Conservation (phyloP, 2,888 invertebrate genomes). For the Drosophila percnosoma region DNA sequence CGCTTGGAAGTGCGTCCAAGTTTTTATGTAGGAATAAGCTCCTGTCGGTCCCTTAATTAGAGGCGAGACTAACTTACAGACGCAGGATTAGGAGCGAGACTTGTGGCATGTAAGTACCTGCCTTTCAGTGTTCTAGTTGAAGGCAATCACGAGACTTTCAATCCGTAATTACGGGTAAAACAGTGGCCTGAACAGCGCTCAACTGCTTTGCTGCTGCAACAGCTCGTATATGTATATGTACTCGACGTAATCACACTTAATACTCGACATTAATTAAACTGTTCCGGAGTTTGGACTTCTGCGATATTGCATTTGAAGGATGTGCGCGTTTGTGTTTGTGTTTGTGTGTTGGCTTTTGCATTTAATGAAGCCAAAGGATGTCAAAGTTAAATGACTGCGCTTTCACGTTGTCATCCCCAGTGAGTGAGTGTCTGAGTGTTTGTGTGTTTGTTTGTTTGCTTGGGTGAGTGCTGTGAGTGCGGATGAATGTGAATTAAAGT, state of each 20-base stretch:
- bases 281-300: conserved; percentile 22
- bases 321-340: neutral
- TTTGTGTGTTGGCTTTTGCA: conserved; percentile 14
- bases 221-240: conserved; percentile 3
- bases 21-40: neutral
- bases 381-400: conserved; percentile 47
- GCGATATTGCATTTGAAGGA: conserved; percentile 14
- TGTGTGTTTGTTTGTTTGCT: neutral
- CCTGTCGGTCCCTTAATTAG: conserved; percentile 9
- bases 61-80: conserved; percentile 3
- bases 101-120: neutral
- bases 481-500: conserved; percentile 1
- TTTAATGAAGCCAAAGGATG: conserved; percentile 49
- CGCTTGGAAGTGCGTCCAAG: neutral
- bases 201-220: neutral
- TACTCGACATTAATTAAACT: conserved; percentile 60
- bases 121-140: conserved; percentile 6
- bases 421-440: neutral
- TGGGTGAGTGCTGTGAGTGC: neutral
- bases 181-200: conserved; percentile 25
- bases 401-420: conserved; percentile 7
- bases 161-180: conserved; percentile 34
- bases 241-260: conserved; percentile 54
- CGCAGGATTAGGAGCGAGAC: conserved; percentile 4
- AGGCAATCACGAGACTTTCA: conserved; percentile 23